Conservation (phyloP, 2,113 vertebrate genomes). For the Lichenostomus cassidix region DNA sequence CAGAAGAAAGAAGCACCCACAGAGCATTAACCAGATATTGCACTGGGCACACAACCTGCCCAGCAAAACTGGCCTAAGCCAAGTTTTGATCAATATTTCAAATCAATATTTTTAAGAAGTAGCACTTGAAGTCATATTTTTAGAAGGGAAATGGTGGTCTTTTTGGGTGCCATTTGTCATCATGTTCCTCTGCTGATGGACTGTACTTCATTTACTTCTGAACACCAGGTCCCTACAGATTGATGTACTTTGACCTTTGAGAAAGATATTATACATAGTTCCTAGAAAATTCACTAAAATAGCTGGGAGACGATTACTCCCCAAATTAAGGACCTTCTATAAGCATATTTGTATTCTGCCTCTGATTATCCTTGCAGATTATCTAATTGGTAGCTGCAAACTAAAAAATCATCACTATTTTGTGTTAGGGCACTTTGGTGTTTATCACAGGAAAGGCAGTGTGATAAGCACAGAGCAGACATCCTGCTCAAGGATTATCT, state of each 20-base stretch:
- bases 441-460: neutral
- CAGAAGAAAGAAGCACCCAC: neutral
- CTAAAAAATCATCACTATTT: neutral
- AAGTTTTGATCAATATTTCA: neutral
- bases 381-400: neutral
- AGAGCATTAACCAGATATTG: neutral
- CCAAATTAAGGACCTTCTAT: neutral
- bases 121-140: neutral
- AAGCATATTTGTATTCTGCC: neutral
- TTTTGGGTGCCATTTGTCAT: neutral
- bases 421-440: neutral
- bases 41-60: neutral
- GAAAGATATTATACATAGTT: neutral
- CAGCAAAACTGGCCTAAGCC: neutral
- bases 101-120: neutral
- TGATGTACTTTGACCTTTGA: neutral
- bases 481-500: neutral
- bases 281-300: neutral
- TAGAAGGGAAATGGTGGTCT: neutral
- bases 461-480: neutral
- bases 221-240: neutral
- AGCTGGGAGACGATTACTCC: accelerated
- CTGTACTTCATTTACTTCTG: neutral
- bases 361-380: neutral
- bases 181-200: neutral